A percentile compares a stretch with the other conserved stretches of the same genome.
These are phyloP conservation scores for Pristionchus entomophagus DNA, from an alignment of 2,888 invertebrate genomes.

Conservation along the genomic window DNA sequence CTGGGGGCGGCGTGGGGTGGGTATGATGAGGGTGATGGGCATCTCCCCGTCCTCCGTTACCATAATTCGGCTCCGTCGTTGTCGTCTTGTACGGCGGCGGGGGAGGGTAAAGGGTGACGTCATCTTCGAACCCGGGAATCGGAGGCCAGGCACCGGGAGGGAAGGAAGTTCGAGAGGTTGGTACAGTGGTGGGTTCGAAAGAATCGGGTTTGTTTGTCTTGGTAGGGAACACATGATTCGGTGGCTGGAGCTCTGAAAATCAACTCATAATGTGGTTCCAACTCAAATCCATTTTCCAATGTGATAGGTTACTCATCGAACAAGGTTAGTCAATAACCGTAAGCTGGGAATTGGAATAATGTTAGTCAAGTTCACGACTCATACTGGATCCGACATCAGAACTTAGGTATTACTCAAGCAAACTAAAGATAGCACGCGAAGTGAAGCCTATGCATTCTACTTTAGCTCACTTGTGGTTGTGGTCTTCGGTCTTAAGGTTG, in stretches of 20 bases:
- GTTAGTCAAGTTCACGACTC: no score
- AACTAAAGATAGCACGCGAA: no score
- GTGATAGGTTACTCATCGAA: no score
- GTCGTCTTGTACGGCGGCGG: background rate
- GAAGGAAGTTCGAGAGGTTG: background rate
- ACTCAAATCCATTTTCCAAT: no score
- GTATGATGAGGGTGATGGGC: background rate
- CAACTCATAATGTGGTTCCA: background rate
- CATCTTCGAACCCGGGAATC: slow-evolving; percentile 13
- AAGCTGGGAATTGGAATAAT: no score
- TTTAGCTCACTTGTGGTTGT: slow-evolving; percentile 10
- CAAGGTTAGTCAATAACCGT: no score
- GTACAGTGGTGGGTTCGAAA: background rate
- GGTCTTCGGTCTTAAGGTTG: background rate
- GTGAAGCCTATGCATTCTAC: no score
- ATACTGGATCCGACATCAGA: no score
- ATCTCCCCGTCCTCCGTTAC: background rate
- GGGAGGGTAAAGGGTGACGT: background rate
- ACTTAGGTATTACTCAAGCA: no score
- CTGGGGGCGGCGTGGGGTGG: background rate
- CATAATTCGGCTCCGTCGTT: background rate
- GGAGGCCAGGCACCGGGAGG: slow-evolving; percentile 22
- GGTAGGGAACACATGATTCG: background rate
- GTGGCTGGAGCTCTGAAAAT: slow-evolving; percentile 25
- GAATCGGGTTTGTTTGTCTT: background rate